Evolutionary conservation across 2,888 invertebrate species (phyloP).

Genomic region (Emmelina monodactyla): DNA sequence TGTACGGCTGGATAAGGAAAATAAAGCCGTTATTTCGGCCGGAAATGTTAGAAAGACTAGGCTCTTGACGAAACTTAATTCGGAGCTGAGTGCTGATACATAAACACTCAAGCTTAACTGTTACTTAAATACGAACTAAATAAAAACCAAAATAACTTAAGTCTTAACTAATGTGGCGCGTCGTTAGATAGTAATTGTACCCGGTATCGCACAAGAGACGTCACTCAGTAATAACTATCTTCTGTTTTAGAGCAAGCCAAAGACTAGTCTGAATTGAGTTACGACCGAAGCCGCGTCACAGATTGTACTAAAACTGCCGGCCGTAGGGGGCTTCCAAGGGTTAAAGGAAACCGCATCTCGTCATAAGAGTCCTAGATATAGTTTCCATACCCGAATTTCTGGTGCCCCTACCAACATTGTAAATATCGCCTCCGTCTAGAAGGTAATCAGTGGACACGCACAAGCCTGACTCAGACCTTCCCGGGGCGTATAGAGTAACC

Average conservation of each 20-base stretch:
- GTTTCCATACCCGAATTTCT: conserved; percentile 65
- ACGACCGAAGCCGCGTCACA: conserved; percentile 61
- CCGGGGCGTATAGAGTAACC: conserved; percentile 66
- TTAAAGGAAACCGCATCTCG: conserved; percentile 45
- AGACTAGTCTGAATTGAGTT: conserved; percentile 90
- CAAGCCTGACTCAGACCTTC: conserved; percentile 80
- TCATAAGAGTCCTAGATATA: conserved; percentile 58
- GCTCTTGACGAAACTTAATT: background rate
- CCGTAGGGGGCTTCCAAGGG: conserved; percentile 71
- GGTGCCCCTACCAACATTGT: conserved; percentile 70
- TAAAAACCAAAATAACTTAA: too few relatives aligned
- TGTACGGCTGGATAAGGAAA: too few relatives aligned
- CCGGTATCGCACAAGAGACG: too few relatives aligned
- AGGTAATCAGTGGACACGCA: conserved; percentile 26
- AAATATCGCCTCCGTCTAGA: conserved; percentile 71
- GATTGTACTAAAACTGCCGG: conserved; percentile 76
- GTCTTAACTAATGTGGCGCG: too few relatives aligned
- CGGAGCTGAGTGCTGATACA: too few relatives aligned
- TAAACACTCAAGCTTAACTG: too few relatives aligned
- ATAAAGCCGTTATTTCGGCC: background rate
- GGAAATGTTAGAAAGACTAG: background rate
- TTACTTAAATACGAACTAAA: too few relatives aligned
- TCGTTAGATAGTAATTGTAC: too few relatives aligned
- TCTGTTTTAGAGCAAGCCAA: conserved; percentile 55
- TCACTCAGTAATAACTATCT: conserved; percentile 34